Evolutionary conservation across 2,113 vertebrate species (phyloP), one percentile per base, ranked within the genome.

Genomic region (Phocoena phocoena): DNA sequence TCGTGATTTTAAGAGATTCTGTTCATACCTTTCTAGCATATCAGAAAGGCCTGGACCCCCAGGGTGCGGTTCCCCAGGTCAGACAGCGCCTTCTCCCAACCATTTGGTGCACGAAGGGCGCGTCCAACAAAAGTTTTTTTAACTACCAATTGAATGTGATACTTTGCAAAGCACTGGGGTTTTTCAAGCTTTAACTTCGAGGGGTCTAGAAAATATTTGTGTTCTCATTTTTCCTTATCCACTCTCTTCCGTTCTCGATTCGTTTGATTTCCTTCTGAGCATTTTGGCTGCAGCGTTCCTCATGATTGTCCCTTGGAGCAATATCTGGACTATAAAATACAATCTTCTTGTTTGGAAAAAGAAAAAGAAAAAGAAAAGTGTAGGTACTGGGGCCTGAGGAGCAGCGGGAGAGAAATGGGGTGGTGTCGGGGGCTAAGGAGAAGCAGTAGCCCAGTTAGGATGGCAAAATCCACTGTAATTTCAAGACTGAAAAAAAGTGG

Each of bases 81-180:
- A 98, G 82, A 58, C 89, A 44, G 82, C 63, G 50, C n/a, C 76
- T 90, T 77, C 6, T 68, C 82, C 89, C 95, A 71, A 84, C 44
- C 70, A 76, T 88, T 67, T 88, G 77, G 79, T 12, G 33, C 41
- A 38, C 41, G 8, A 58, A 90, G 44, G 77, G 36, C 2, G 3
- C 53, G 70, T 74, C 79, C 68, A 67, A 50, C 77, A 20, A 74
- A 21, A 81, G 88, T 53, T 60, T 83, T 21, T 85, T 68, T 5
- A 38, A 41, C 38, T 7, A 6, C 76, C 11, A 28, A 33, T 93
- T 74, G 65, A 81, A 93, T 79, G 93, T 93, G 94, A 81, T 82
- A 87, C 98, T 98, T 98, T 96, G 80, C 90, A 96, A 4, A 0
- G 79, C 83, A 62, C 1, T 58, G 76, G 94, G 90, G 82, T 68